phyloP scores from a whole-genome alignment of 1,140 invertebrate species.

The Drosophila orosa region DNA sequence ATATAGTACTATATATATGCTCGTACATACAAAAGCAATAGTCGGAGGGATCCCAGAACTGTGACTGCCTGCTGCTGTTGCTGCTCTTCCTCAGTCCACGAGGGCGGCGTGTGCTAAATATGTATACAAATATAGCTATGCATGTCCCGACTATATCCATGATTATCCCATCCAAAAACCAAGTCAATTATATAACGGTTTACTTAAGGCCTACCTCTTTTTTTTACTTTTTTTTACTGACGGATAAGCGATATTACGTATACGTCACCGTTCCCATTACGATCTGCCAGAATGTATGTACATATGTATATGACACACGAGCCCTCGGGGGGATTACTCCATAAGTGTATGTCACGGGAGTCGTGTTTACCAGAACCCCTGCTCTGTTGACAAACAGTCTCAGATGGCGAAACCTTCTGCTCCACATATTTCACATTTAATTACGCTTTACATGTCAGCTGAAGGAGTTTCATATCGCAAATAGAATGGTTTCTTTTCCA shows the following conservation, averaged over 20 bases:
- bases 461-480: not conserved
- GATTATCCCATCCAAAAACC: conserved; percentile 21
- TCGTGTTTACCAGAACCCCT: conserved; percentile 7
- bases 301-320: conserved; percentile 11
- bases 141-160: conserved; percentile 7
- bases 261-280: conserved; percentile 41
- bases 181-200: conserved; percentile 25
- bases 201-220: not conserved
- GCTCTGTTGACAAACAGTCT: conserved; percentile 12
- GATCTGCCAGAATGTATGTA: not conserved
- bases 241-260: conserved; percentile 19
- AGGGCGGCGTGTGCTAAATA: conserved; percentile 16
- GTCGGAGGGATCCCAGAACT: conserved; percentile 32
- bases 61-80: not conserved
- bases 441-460: not conserved
- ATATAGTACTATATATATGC: conserved; percentile 13
- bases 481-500: not conserved
- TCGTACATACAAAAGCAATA: conserved; percentile 26
- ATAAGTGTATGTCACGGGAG: conserved; percentile 15
- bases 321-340: conserved; percentile 28
- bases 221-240: not conserved
- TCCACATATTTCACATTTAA: conserved; percentile 6
- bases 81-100: conserved; percentile 20
- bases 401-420: conserved; percentile 6
- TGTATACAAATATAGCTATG: not conserved